Percentiles rank a stretch among this genome's conserved stretches.
Conservation (phyloP, 2,888 invertebrate species). For the Dicycla oo region DNA sequence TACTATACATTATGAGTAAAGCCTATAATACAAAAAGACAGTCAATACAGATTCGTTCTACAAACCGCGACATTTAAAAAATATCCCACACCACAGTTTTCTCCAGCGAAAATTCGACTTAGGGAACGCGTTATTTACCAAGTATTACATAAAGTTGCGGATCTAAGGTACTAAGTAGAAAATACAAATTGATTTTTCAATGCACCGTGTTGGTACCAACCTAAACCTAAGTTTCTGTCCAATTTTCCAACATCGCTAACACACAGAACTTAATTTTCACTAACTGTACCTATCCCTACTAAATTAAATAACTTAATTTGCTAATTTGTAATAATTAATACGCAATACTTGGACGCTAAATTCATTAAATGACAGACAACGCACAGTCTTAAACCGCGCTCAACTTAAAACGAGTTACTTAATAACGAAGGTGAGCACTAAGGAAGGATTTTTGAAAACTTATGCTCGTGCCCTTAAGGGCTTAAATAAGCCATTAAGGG, state of each 20-base stretch:
- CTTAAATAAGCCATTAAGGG: too few species aligned
- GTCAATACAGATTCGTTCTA: slow-evolving; percentile 7
- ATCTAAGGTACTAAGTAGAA: neutral
- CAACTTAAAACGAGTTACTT: neutral
- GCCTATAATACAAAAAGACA: slow-evolving; percentile 31
- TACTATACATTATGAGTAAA: slow-evolving; percentile 29
- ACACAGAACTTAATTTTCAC: neutral
- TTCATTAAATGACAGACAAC: slow-evolving; percentile 5
- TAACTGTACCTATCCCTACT: neutral
- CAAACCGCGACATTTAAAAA: slow-evolving; percentile 6
- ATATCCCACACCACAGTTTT: slow-evolving; percentile 11
- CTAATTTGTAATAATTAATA: slow-evolving; percentile 33
- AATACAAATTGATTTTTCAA: neutral
- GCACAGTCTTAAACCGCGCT: neutral
- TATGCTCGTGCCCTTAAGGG: neutral
- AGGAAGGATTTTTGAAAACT: neutral
- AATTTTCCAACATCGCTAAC: neutral
- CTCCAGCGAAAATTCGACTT: slow-evolving; percentile 37
- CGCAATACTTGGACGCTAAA: slow-evolving; percentile 22
- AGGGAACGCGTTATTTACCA: slow-evolving; percentile 2
- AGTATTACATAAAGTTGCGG: neutral
- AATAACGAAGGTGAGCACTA: neutral
- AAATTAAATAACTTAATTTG: slow-evolving; percentile 43
- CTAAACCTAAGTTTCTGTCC: too few species aligned
- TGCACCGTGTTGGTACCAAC: too few species aligned